These are phyloP conservation scores for Oxyruncus cristatus DNA, from an alignment of 2,113 vertebrate genomes.

Conservation along the genomic window DNA sequence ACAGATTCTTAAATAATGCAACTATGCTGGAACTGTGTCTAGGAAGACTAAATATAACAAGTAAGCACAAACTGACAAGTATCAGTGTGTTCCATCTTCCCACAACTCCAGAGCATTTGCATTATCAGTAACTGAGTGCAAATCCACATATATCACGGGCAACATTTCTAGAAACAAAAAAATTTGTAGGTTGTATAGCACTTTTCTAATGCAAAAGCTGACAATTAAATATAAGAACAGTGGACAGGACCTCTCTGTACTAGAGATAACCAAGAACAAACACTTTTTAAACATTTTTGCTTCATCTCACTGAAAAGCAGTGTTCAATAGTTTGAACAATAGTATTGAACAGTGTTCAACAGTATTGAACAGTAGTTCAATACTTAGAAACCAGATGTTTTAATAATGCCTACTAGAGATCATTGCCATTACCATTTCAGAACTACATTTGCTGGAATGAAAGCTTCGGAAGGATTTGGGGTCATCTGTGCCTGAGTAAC, in stretches of 20 bases:
- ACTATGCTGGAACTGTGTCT: neutral
- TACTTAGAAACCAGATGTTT: neutral
- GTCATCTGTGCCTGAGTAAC: constrained; percentile 93
- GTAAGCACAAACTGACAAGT: neutral
- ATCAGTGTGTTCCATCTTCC: neutral
- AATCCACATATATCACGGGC: neutral
- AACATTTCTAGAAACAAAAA: neutral
- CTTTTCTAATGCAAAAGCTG: neutral
- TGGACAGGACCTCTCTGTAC: neutral
- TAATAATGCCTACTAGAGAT: neutral
- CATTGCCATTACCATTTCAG: constrained; percentile 82
- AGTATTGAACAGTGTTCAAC: no score
- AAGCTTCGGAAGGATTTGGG: constrained; percentile 90
- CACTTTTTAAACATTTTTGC: neutral
- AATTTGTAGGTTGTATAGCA: neutral
- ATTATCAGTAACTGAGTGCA: neutral
- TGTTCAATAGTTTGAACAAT: no score
- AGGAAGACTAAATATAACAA: neutral
- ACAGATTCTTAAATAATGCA: neutral
- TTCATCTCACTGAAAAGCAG: neutral
- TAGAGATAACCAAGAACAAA: neutral
- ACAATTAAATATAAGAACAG: neutral
- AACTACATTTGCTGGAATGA: constrained; percentile 90
- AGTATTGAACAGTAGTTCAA: neutral
- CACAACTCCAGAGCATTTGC: neutral